These are phyloP conservation scores for Xiphophorus maculatus DNA, from an alignment of 2,113 vertebrate genomes.

Conservation along the genomic window DNA sequence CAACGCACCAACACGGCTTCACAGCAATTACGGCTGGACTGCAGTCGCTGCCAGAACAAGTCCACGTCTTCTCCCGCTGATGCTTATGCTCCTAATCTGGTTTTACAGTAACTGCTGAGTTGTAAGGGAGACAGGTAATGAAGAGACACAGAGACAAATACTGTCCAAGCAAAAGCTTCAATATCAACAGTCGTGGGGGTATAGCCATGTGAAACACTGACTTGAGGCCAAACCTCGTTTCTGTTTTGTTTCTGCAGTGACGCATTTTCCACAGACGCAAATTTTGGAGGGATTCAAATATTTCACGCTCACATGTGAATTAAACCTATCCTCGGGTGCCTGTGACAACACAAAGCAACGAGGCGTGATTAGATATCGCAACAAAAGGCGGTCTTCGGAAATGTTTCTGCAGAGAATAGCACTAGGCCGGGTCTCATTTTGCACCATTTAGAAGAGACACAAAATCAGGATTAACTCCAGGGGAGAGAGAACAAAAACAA, in stretches of 20 bases:
- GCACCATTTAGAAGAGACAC: slow-evolving; percentile 63
- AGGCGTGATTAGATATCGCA: slow-evolving; percentile 62
- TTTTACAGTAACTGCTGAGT: neutral
- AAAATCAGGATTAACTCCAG: slow-evolving; percentile 78
- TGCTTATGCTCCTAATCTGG: neutral
- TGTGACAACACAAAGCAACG: slow-evolving; percentile 56
- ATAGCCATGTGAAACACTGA: neutral
- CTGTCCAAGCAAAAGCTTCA: too few species aligned
- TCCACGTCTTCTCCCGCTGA: slow-evolving; percentile 35
- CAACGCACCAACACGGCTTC: slow-evolving; percentile 60
- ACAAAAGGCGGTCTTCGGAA: slow-evolving; percentile 72
- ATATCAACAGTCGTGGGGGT: neutral
- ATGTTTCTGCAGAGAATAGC: slow-evolving; percentile 66
- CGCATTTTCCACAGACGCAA: slow-evolving; percentile 7
- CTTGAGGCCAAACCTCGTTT: slow-evolving; percentile 3
- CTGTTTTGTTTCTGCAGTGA: slow-evolving; percentile 20
- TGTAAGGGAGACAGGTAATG: neutral
- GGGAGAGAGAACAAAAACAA: slow-evolving; percentile 10
- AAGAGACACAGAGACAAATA: neutral
- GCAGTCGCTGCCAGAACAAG: slow-evolving; percentile 45
- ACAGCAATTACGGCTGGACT: slow-evolving; percentile 65
- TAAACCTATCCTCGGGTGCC: slow-evolving; percentile 56
- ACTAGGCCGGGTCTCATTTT: slow-evolving; percentile 65
- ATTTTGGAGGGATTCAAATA: slow-evolving; percentile 45
- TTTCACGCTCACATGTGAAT: slow-evolving; percentile 56